These are phyloP conservation scores for Oscheius myriophilus DNA, from an alignment of 2,888 invertebrate species.

Conservation along the genomic window DNA sequence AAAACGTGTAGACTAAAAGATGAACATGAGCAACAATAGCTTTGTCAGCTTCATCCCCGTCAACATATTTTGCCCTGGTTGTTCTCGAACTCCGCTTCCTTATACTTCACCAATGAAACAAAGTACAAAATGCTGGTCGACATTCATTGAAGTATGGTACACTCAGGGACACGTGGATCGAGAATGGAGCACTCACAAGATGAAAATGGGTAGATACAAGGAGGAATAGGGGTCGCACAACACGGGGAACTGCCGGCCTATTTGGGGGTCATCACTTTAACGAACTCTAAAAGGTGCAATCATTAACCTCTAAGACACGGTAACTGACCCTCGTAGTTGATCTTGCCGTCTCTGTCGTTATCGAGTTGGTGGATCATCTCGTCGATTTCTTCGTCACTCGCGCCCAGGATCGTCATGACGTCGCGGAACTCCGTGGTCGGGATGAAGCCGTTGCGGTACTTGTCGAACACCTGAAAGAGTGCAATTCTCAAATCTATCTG, in stretches of 20 bases:
- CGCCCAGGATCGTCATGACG: constrained; percentile 99
- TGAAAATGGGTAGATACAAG: no score
- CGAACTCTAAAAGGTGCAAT: neutral
- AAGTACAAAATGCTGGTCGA: no score
- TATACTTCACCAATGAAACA: no score
- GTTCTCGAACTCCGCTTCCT: no score
- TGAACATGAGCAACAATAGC: no score
- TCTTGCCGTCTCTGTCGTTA: constrained; percentile 98
- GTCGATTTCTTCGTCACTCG: constrained; percentile 98
- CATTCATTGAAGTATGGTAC: no score
- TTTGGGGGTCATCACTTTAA: constrained; percentile 5
- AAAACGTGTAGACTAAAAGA: no score
- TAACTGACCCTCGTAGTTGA: constrained; percentile 80
- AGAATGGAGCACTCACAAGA: no score
- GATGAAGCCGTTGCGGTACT: constrained; percentile 99
- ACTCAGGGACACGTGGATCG: no score
- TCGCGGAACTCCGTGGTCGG: constrained; percentile 97
- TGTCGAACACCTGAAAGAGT: constrained; percentile 80
- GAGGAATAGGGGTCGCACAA: no score
- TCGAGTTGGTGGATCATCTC: constrained; percentile 98
- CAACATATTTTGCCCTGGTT: no score
- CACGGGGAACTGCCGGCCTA: neutral
- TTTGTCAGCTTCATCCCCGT: no score
- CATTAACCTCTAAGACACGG: neutral
- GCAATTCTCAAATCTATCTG: neutral